phyloP scores from a whole-genome alignment of 1,140 invertebrate species.

The Scaptodrosophila lebanonensis region DNA sequence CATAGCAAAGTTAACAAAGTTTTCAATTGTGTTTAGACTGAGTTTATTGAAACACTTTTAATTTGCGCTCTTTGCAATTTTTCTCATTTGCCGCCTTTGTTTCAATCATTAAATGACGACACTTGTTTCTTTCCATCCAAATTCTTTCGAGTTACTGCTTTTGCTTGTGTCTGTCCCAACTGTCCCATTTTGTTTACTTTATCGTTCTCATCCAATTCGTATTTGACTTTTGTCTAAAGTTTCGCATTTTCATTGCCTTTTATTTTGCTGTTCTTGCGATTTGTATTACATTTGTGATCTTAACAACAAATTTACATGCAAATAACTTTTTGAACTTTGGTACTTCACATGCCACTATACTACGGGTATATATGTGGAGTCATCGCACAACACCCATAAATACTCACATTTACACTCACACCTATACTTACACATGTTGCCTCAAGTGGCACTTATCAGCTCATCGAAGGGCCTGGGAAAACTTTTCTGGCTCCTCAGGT shows the following conservation, averaged over 20 bases:
- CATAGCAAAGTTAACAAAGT: slow-evolving; percentile 34
- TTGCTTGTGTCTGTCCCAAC: slow-evolving; percentile 28
- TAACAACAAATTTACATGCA: slow-evolving; percentile 74
- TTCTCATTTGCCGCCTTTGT: slow-evolving; percentile 28
- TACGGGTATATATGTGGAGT: no score
- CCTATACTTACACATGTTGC: slow-evolving; percentile 37
- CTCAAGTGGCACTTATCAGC: slow-evolving; percentile 70
- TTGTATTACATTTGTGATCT: slow-evolving; percentile 69
- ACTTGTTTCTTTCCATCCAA: neutral
- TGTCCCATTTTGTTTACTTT: slow-evolving; percentile 21
- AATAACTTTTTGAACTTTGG: slow-evolving; percentile 73
- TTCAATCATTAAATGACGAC: slow-evolving; percentile 25
- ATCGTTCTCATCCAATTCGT: slow-evolving; percentile 29
- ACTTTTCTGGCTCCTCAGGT: slow-evolving; percentile 28
- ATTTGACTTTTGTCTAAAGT: slow-evolving; percentile 64
- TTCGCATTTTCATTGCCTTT: slow-evolving; percentile 31
- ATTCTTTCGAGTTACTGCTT: neutral
- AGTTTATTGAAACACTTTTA: slow-evolving; percentile 61
- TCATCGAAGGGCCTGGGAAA: slow-evolving; percentile 65
- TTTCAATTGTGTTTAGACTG: slow-evolving; percentile 39
- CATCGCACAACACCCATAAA: slow-evolving; percentile 6
- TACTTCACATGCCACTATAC: slow-evolving; percentile 40
- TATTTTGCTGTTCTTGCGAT: slow-evolving; percentile 35
- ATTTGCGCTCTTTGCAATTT: slow-evolving; percentile 20
- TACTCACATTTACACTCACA: slow-evolving; percentile 11